Evolutionary conservation across 2,797 vertebrate species (phyloP), one percentile per base, ranked within the genome.

Genomic region (Acipenser transmontanus): DNA sequence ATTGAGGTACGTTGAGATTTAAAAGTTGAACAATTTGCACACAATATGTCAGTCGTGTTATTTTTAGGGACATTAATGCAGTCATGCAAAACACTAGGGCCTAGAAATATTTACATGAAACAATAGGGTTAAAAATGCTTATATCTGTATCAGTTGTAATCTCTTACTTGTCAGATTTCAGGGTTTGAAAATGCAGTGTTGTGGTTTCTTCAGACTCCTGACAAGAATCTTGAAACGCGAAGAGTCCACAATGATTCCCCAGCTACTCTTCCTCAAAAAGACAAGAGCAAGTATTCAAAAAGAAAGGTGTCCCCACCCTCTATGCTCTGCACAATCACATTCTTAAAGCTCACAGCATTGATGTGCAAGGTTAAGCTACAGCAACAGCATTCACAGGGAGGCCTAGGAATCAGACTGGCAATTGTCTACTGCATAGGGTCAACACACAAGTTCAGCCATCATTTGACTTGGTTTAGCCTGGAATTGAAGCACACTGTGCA

Each of bases 171-270:
- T 54, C n/a, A 9, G 8, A 54, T n/a, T 9, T n/a, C n/a, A 6
- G 52, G 8, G 52, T n/a, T 54, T 9, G 7, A 54, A 54, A 54
- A 54, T 9, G n/a, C 52, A 54, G 9, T 9, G 52, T 9, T 9
- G 9, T 54, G 52, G 2, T 54, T 54, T 9, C 7, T 54, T 9
- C n/a, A 54, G 52, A 6, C 5, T 54, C 52, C 52, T 54, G 52
- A 54, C 52, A 9, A 54, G 8, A 9, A 9, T 6, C 52, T 54
- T 54, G n/a, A 54, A 54, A 54, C 7, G 5, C 52, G 2, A 54
- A 54, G 52, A 54, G n/a, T 9, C 52, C 52, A 54, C 52, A 54
- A n/a, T 54, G n/a, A 54, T 54, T 54, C n/a, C n/a, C n/a, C 52
- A 54, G 52, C n/a, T 54, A 9, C n/a, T 9, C 52, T 8, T n/a